Evolutionary conservation across 2,113 vertebrate species (phyloP).

Genomic region (Gavialis gangeticus): DNA sequence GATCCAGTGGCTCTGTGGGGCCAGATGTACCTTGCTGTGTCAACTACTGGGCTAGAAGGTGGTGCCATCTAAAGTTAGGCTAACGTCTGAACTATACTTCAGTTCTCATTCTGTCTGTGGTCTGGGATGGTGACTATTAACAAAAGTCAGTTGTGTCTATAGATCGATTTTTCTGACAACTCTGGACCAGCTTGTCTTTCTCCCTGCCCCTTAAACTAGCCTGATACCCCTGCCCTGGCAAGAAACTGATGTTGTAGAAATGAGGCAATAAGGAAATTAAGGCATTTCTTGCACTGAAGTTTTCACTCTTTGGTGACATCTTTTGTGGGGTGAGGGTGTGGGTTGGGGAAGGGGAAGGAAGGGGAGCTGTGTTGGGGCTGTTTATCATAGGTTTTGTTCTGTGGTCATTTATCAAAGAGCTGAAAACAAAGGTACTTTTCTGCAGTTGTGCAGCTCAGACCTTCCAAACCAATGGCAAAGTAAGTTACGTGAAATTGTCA

Average conservation of each 20-base stretch:
- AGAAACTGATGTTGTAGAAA: constrained; percentile 21
- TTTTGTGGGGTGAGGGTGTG: not conserved
- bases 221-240: constrained; percentile 23
- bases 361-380: no score
- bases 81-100: not conserved
- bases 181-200: constrained; percentile 13
- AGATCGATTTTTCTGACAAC: not conserved
- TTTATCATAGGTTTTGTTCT: not conserved
- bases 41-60: not conserved
- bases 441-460: not conserved
- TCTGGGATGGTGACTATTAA: not conserved
- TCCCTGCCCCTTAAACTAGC: not conserved
- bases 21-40: no score
- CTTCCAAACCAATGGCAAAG: constrained; percentile 6
- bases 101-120: not conserved
- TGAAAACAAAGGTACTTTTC: not conserved
- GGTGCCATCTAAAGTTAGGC: not conserved
- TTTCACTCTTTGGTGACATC: constrained; percentile 6
- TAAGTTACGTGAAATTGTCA: not conserved
- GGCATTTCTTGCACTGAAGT: not conserved
- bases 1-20: no score
- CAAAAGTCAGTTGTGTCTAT: not conserved
- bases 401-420: not conserved
- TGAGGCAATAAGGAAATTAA: not conserved
- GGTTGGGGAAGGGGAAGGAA: no score